phyloP scores from a whole-genome alignment of 2,888 invertebrate genomes.

The Agrotis puta region DNA sequence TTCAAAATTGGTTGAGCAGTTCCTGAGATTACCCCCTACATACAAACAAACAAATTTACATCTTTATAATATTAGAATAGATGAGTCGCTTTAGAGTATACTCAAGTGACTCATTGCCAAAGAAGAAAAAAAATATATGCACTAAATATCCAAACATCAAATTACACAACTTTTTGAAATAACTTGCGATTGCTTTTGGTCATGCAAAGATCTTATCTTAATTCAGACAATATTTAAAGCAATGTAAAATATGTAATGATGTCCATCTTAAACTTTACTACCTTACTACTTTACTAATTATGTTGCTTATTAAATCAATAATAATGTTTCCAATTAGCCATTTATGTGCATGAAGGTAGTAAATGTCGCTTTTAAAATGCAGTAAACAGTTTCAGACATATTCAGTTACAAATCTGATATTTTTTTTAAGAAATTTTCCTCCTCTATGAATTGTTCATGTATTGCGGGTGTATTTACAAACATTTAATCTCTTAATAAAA shows the following conservation, averaged over 20 bases:
- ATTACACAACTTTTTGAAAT: not conserved
- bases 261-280: slow-evolving; percentile 21
- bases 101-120: no score
- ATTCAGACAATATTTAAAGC: slow-evolving; percentile 27
- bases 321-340: slow-evolving; percentile 32
- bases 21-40: no score
- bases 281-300: no score
- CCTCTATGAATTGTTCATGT: no score
- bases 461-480: no score
- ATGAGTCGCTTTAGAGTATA: no score
- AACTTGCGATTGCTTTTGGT: not conserved
- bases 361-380: not conserved
- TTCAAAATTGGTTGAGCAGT: no score
- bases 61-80: no score
- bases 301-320: slow-evolving; percentile 13
- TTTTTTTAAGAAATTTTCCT: not conserved
- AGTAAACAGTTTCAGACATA: not conserved
- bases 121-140: no score
- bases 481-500: no score
- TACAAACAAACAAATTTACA: no score
- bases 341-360: slow-evolving; percentile 21
- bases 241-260: slow-evolving; percentile 5
- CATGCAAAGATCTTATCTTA: slow-evolving; percentile 33
- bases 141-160: not conserved
- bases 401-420: slow-evolving; percentile 10